phyloP scores from a whole-genome alignment of 2,113 vertebrate genomes.

The Ceuthmochares aereus region DNA sequence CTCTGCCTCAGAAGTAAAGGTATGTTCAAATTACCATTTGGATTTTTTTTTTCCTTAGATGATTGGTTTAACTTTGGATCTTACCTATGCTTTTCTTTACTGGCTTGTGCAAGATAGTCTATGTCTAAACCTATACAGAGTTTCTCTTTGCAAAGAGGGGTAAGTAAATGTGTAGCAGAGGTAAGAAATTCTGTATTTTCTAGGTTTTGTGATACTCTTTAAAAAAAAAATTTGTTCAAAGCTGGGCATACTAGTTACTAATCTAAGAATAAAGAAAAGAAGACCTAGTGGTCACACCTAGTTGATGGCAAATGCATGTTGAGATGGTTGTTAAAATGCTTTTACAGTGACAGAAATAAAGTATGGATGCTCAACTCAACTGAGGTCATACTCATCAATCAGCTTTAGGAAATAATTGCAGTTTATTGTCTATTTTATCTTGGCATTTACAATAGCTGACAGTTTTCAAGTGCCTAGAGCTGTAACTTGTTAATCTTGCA shows the following conservation, averaged over 20 bases:
- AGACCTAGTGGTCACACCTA: neutral
- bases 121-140: conserved; percentile 68
- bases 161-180: neutral
- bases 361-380: neutral
- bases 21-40: neutral
- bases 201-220: neutral
- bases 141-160: conserved; percentile 53
- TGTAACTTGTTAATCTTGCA: neutral
- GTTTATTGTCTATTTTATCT: neutral
- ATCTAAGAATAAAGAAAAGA: neutral
- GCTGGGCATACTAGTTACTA: neutral
- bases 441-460: neutral
- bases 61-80: conserved; percentile 75
- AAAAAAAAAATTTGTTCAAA: neutral
- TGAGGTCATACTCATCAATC: neutral
- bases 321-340: neutral
- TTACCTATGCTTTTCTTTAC: conserved; percentile 70
- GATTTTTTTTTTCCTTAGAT: conserved; percentile 56
- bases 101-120: conserved; percentile 79
- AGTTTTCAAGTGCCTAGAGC: conserved; percentile 1
- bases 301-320: neutral
- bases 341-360: neutral
- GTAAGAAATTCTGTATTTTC: neutral
- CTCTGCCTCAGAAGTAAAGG: neutral
- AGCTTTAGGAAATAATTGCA: neutral